Evolutionary conservation across 2,797 vertebrate species (phyloP).

Genomic region (Mus spretus): DNA sequence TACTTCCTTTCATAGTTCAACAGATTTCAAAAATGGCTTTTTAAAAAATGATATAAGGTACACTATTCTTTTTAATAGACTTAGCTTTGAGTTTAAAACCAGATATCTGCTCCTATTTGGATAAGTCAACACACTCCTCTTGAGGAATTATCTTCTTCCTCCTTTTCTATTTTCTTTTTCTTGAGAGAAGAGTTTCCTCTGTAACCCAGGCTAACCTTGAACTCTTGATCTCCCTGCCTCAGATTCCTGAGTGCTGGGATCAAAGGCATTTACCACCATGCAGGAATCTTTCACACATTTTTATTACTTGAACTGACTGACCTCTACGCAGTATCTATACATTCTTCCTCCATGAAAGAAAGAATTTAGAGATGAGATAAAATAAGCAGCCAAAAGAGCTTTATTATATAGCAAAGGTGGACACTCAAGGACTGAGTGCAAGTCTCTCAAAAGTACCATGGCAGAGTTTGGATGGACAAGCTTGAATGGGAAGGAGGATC

Average conservation of each 20-base stretch:
- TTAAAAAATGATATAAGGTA: background rate
- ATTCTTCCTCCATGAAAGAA: background rate
- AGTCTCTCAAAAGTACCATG: background rate
- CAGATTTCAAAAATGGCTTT: slow-evolving; percentile 51
- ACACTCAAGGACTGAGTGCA: background rate
- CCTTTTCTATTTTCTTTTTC: background rate
- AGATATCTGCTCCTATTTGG: background rate
- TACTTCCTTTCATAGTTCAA: slow-evolving; percentile 37
- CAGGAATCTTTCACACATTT: background rate
- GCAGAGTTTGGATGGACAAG: background rate
- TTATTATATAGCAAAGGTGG: background rate
- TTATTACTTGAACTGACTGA: background rate
- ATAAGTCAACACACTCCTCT: background rate
- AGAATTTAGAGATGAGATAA: background rate
- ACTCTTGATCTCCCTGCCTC: background rate
- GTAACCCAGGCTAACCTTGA: background rate
- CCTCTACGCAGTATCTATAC: background rate
- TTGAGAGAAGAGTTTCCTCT: background rate
- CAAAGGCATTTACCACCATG: background rate
- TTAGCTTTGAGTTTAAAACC: background rate
- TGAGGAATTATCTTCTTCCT: background rate
- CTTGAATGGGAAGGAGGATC: background rate
- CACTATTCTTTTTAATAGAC: background rate
- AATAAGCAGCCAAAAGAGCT: background rate
- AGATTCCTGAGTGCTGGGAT: background rate